These are phyloP conservation scores for Bimastos eiseni DNA, from an alignment of 2,888 invertebrate genomes.

Conservation along the genomic window DNA sequence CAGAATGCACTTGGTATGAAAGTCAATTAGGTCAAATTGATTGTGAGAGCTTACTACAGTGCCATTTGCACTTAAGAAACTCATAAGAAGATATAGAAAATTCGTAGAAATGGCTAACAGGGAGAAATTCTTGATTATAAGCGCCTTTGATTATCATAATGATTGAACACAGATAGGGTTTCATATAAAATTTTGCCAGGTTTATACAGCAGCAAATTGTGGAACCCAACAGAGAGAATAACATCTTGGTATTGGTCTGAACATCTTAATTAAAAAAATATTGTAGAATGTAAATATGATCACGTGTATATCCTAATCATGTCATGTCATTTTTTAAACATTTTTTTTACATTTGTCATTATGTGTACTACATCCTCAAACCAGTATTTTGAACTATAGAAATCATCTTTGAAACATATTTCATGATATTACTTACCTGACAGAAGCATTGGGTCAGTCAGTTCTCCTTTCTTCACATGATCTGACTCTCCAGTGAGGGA, in stretches of 20 bases:
- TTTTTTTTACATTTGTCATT: background rate
- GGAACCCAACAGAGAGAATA: background rate
- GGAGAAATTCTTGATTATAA: too few species aligned
- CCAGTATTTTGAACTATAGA: background rate
- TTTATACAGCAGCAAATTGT: background rate
- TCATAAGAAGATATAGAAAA: too few species aligned
- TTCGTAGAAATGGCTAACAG: too few species aligned
- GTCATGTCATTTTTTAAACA: too few species aligned
- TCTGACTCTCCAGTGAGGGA: slow-evolving; percentile 99
- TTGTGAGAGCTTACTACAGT: too few species aligned
- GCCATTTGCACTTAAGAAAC: too few species aligned
- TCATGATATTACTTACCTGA: slow-evolving; percentile 73
- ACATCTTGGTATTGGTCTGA: background rate
- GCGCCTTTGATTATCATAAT: too few species aligned
- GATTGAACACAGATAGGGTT: too few species aligned
- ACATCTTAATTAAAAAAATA: background rate
- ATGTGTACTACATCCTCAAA: background rate
- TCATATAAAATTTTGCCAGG: background rate
- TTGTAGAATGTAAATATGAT: too few species aligned
- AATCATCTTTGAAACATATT: background rate
- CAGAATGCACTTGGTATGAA: too few species aligned
- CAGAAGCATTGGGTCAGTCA: slow-evolving; percentile 92
- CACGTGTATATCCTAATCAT: too few species aligned
- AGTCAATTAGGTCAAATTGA: too few species aligned
- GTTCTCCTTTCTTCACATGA: slow-evolving; percentile 95